Percentiles rank a stretch among this genome's conserved stretches.
Conservation (phyloP, 37 sponge, comb jelly and placozoan genomes). For the Beroe forskalii region DNA sequence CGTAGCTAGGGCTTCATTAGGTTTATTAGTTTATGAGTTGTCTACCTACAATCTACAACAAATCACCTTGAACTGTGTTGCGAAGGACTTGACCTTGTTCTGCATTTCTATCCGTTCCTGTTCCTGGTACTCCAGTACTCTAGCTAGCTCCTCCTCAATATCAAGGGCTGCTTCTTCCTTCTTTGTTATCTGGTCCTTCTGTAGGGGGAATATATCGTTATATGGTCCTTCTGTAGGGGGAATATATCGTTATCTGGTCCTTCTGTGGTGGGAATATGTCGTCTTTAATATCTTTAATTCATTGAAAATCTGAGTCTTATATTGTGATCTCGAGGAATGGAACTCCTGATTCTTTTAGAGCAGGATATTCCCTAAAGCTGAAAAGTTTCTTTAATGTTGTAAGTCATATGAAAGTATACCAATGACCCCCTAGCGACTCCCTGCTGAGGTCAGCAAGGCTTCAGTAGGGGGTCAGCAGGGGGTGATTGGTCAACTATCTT, state of each 20-base stretch:
- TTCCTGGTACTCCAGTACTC: conserved; percentile 53
- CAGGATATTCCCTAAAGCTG: no score
- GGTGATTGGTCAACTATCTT: no score
- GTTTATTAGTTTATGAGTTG: background rate
- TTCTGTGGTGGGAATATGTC: background rate
- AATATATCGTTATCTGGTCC: conserved; percentile 7
- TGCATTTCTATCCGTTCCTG: conserved; percentile 54
- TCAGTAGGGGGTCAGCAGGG: no score
- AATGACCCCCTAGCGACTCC: no score
- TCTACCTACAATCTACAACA: background rate
- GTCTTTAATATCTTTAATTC: no score
- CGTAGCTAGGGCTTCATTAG: no score
- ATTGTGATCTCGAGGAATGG: no score
- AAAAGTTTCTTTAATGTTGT: no score
- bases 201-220: background rate
- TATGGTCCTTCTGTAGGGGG: conserved; percentile 7
- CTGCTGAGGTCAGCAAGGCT: no score
- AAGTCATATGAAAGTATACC: no score
- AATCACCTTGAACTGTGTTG: conserved; percentile 26
- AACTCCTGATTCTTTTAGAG: no score
- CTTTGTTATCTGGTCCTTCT: conserved; percentile 29
- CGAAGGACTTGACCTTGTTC: conserved; percentile 27
- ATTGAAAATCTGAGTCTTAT: no score
- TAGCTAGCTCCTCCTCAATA: conserved; percentile 7
- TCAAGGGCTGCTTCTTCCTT: conserved; percentile 23